Evolutionary conservation across 2,797 vertebrate genomes (phyloP).

Genomic region (Argya squamiceps): DNA sequence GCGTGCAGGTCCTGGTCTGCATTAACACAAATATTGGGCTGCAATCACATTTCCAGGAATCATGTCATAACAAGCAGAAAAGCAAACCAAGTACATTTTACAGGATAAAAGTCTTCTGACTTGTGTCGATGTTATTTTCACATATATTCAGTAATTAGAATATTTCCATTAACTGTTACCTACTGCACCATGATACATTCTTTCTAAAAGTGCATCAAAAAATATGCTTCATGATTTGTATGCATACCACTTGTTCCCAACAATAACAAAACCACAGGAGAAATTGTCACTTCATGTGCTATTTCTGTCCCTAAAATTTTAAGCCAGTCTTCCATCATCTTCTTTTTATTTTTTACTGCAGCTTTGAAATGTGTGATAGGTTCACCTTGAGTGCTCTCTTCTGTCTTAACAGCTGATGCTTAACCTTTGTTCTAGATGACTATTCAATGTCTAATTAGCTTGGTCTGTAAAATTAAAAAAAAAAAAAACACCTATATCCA

Average conservation of each 20-base stretch:
- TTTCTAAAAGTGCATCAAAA: neutral
- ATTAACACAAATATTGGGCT: neutral
- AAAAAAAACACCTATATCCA: neutral
- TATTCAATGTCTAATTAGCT: slow-evolving; percentile 63
- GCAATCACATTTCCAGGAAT: neutral
- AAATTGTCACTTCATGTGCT: neutral
- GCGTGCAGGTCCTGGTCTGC: neutral
- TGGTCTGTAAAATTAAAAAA: slow-evolving; percentile 12
- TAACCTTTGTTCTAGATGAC: slow-evolving; percentile 60
- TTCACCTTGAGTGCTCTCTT: slow-evolving; percentile 37
- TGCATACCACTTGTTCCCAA: neutral
- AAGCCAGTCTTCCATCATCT: neutral
- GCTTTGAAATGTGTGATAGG: neutral
- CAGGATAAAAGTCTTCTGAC: neutral
- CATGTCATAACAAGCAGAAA: neutral
- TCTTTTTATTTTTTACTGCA: neutral
- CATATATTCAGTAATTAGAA: neutral
- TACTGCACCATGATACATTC: neutral
- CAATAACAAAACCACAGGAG: neutral
- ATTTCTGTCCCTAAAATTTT: neutral
- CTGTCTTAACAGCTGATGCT: slow-evolving; percentile 39
- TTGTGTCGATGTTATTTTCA: neutral
- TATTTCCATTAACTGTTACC: neutral
- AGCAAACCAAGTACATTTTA: neutral
- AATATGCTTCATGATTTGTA: neutral